Conservation (phyloP, 2,797 vertebrate genomes). For the Botia almorhae region DNA sequence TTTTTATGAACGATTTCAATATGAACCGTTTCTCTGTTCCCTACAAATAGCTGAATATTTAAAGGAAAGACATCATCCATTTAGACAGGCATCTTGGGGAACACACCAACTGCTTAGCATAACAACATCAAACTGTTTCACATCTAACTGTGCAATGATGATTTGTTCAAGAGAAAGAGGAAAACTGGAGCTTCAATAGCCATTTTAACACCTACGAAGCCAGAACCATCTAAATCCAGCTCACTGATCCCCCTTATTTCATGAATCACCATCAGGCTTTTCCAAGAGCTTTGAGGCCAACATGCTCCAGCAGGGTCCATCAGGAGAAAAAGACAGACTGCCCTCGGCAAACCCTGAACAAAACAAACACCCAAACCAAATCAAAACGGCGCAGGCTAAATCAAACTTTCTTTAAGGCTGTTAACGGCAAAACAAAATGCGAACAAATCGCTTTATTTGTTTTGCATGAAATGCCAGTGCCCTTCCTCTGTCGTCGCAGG, state of each 20-base stretch:
- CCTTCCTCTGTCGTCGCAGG: conserved; percentile 71
- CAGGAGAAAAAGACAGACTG: conserved; percentile 4
- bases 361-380: conserved; percentile 77
- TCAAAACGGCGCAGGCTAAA: conserved; percentile 78
- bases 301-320: not conserved
- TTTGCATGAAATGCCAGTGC: conserved; percentile 83
- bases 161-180: too few species aligned
- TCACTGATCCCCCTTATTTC: conserved; percentile 36
- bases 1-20: too few species aligned
- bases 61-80: too few species aligned
- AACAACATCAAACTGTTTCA: too few species aligned
- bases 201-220: too few species aligned
- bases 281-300: conserved; percentile 31
- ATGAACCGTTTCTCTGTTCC: too few species aligned
- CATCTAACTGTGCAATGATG: too few species aligned
- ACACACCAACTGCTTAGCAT: too few species aligned
- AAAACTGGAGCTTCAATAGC: conserved; percentile 6
- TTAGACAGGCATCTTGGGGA: too few species aligned
- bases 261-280: conserved; percentile 29
- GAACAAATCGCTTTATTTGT: conserved; percentile 86
- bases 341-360: conserved; percentile 49
- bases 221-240: conserved; percentile 11
- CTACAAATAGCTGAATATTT: too few species aligned
- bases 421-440: conserved; percentile 77
- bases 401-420: conserved; percentile 76